These are phyloP conservation scores for Ceryle rudis DNA, from an alignment of 2,797 vertebrate species.

Conservation along the genomic window DNA sequence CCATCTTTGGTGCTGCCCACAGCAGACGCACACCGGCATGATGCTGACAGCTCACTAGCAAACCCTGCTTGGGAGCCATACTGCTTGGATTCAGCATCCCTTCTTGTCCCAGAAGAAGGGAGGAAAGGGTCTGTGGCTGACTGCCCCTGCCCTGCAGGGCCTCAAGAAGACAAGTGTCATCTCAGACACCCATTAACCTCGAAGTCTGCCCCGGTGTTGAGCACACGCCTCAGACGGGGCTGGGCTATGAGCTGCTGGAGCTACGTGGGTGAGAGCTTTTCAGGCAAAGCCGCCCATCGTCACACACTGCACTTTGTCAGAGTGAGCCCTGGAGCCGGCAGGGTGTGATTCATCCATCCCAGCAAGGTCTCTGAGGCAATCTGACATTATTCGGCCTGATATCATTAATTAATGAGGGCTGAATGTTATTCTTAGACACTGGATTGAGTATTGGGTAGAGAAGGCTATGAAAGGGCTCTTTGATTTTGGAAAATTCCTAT, in stretches of 20 bases:
- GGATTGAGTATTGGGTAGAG: conserved; percentile 46
- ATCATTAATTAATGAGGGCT: conserved; percentile 71
- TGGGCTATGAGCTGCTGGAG: not conserved
- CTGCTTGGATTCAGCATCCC: not conserved
- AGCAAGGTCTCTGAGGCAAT: conserved; percentile 55
- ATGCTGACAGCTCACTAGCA: fast-evolving
- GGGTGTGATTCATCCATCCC: conserved; percentile 62
- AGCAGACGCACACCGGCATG: not conserved
- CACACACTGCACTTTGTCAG: conserved; percentile 42
- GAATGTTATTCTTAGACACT: conserved; percentile 67
- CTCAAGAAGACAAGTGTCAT: not conserved
- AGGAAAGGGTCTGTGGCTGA: fast-evolving
- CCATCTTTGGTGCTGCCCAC: not conserved
- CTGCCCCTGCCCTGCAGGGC: not conserved
- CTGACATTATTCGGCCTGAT: conserved; percentile 69
- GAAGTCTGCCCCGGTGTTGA: fast-evolving
- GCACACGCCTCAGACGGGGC: not conserved
- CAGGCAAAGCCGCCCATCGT: not conserved
- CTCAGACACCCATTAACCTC: not conserved
- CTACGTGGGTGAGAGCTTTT: not conserved
- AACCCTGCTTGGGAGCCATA: not conserved
- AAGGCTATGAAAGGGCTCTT: conserved; percentile 66
- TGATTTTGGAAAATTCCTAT: conserved; percentile 71
- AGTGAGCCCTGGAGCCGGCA: not conserved
- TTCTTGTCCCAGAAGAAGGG: not conserved